Base-by-base conservation (phyloP, 2,797 vertebrate genomes). In the Sternarchorhynchus goeldii region DNA sequence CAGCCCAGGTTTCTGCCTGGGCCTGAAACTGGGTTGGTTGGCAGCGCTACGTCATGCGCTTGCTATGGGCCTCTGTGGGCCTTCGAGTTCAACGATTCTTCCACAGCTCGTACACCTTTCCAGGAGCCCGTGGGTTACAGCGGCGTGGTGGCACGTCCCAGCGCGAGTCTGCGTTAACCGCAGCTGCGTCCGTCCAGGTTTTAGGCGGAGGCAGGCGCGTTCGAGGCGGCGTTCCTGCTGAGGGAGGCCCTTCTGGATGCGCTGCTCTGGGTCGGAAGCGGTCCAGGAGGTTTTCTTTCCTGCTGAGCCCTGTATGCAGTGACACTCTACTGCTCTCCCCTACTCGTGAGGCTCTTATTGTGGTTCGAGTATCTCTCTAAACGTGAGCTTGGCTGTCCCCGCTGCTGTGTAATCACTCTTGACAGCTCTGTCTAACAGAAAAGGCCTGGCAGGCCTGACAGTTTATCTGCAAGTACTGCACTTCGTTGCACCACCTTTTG, bases 381-480 rank as follows among this genome's bases (percentile, higher is more conserved):
- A 90, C 86, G 88, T 89, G 87, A 89, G 90, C 88, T 89, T 88
- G 77, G 84, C 90, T 92, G 91, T 91, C 87, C 90, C 85, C 81
- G 85, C 83, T 86, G 87, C 89, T 87, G 86, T 89, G 89, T 93
- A 92, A 93, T 91, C 86, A 81, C 85, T 90, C 91, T 79, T 93
- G 93, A 92, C 92, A 91, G 89, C 87, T 86, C 88, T 88, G 85
- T 73, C 89, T 90, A 90, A 90, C 89, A 88, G 84, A 88, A 85
- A 88, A 86, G 86, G 79, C 86, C 83, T 85, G 90, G 85, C 85
- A 89, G 85, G 88, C 88, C 84, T 86, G 84, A 80, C 82, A 69
- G 78, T 59, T 88, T 71, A 50, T 68, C 62, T 53, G 63, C 36
- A 25, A 57, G 12, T 18, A 59, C 78, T 68, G 41, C 12, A 1